Percentiles rank a stretch among this genome's conserved stretches.
Conservation (phyloP, 2,113 vertebrate species). For the Apistogramma diplotaenia region DNA sequence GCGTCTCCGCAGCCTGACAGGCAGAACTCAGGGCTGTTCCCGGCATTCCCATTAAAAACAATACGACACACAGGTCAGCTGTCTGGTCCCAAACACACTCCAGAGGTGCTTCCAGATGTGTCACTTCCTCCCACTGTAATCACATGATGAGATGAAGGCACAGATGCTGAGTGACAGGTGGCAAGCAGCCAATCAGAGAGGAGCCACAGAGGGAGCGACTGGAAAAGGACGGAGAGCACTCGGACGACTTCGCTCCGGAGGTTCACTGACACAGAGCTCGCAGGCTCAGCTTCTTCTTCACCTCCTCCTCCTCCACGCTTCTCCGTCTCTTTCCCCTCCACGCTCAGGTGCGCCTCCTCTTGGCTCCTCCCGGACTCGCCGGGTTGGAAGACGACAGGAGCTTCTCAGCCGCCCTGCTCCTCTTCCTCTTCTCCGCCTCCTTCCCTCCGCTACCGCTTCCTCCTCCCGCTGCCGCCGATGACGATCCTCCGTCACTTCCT, state of each 20-base stretch:
- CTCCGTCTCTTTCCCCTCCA: not conserved
- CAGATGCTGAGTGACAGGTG: not conserved
- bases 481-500: constrained; percentile 79
- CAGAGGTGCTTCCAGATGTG: not conserved
- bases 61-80: not conserved
- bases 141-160: constrained; percentile 8
- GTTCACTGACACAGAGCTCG: not conserved
- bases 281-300: not conserved
- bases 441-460: constrained; percentile 81
- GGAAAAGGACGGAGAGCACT: not conserved
- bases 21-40: not conserved
- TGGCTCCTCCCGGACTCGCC: constrained; percentile 89
- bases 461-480: constrained; percentile 64
- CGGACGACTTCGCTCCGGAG: not conserved
- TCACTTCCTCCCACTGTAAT: constrained; percentile 22
- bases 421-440: constrained; percentile 92
- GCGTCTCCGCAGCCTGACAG: not conserved
- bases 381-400: constrained; percentile 89
- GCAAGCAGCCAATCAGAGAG: constrained; percentile 10
- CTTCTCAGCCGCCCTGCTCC: constrained; percentile 89
- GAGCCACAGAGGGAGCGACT: not conserved
- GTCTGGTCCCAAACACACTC: not conserved
- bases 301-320: not conserved
- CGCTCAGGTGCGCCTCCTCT: constrained; percentile 78
- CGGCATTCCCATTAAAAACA: not conserved